These are phyloP conservation scores for Tethea ocularis DNA, from an alignment of 2,888 invertebrate species.

Conservation along the genomic window DNA sequence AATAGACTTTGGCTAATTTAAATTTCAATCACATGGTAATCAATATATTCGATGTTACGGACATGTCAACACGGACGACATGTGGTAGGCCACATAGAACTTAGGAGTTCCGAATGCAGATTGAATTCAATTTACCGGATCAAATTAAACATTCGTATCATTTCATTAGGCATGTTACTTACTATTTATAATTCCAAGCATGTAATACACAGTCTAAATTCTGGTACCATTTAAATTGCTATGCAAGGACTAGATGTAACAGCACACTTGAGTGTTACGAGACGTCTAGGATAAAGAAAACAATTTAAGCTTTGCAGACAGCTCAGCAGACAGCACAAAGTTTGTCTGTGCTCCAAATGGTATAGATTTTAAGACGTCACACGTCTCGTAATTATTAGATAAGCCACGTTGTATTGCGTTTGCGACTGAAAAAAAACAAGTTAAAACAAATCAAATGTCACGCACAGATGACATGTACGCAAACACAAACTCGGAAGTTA, in stretches of 20 bases:
- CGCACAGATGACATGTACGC: constrained; percentile 11
- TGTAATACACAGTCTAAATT: background rate
- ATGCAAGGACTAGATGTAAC: background rate
- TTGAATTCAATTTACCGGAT: no score
- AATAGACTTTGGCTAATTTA: no score
- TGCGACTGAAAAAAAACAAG: constrained; percentile 1
- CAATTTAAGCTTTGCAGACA: background rate
- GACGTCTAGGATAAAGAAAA: constrained; percentile 3
- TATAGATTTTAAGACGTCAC: background rate
- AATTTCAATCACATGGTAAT: no score
- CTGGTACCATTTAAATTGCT: background rate
- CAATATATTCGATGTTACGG: no score
- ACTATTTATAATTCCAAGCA: background rate
- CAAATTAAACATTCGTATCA: background rate
- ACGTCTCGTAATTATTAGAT: constrained; percentile 8
- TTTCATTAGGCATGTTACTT: background rate
- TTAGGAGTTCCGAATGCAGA: no score
- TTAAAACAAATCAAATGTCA: constrained; percentile 9
- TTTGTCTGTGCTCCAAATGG: background rate
- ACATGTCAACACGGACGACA: no score
- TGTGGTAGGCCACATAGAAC: no score
- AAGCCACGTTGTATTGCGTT: constrained; percentile 3
- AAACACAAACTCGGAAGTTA: constrained; percentile 5
- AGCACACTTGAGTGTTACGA: background rate
- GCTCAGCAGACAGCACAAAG: background rate